Percentiles rank a stretch among this genome's conserved stretches.
phyloP scores from a whole-genome alignment of 2,888 invertebrate species.

The Ophion costatus region DNA sequence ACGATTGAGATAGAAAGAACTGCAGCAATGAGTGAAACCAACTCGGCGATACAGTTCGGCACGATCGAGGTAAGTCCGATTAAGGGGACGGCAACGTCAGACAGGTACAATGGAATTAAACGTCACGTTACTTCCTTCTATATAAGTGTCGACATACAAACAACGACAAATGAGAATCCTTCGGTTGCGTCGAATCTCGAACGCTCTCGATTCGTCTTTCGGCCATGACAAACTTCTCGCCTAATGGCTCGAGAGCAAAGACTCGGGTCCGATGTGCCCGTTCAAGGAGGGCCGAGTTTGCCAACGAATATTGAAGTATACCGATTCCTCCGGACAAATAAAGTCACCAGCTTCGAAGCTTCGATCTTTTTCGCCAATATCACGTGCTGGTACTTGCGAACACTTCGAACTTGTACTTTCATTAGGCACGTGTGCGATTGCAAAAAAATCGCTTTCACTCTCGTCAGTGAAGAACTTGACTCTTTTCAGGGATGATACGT shows the following conservation, averaged over 20 bases:
- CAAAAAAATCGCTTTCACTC: too few species aligned
- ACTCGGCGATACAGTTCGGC: slow-evolving; percentile 12
- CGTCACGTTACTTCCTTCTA: slow-evolving; percentile 40
- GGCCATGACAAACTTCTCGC: slow-evolving; percentile 33
- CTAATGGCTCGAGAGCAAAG: background rate
- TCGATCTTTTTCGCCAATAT: too few species aligned
- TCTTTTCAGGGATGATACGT: too few species aligned
- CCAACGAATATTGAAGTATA: background rate
- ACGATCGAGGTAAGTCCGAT: slow-evolving; percentile 35
- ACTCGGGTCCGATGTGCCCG: background rate
- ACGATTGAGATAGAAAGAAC: slow-evolving; percentile 1
- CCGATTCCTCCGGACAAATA: too few species aligned
- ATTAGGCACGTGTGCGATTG: too few species aligned
- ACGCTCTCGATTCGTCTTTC: slow-evolving; percentile 34
- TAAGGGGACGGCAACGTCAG: slow-evolving; percentile 30
- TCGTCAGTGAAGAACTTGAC: too few species aligned
- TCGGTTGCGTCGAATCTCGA: slow-evolving; percentile 42
- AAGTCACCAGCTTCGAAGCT: too few species aligned
- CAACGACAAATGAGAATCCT: slow-evolving; percentile 38
- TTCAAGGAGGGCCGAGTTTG: background rate
- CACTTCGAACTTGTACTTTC: too few species aligned
- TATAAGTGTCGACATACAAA: slow-evolving; percentile 20
- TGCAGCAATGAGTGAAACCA: slow-evolving; percentile 39
- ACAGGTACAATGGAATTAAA: slow-evolving; percentile 27
- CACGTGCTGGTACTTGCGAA: too few species aligned